phyloP scores from a whole-genome alignment of 2,888 invertebrate genomes.

The Zelleria hepariella region DNA sequence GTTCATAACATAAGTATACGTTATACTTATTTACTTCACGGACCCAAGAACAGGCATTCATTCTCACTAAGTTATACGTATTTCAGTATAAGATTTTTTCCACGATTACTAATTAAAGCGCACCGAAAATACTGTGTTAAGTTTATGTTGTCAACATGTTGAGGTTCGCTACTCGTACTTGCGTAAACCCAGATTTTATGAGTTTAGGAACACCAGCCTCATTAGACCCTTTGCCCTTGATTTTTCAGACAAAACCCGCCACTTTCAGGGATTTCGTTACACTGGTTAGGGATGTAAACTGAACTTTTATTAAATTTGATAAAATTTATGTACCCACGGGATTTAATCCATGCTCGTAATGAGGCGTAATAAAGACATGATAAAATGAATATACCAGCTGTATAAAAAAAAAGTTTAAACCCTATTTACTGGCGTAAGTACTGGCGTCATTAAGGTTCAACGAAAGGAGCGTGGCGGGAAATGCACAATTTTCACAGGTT shows the following conservation, averaged over 20 bases:
- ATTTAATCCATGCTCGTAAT: constrained; percentile 2
- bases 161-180: background rate
- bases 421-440: background rate
- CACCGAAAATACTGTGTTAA: background rate
- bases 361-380: constrained; percentile 3
- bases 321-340: constrained; percentile 2
- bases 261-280: background rate
- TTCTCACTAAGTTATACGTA: too few relatives aligned
- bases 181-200: constrained; percentile 3
- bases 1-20: too few relatives aligned
- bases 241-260: background rate
- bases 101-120: too few relatives aligned
- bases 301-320: constrained; percentile 5
- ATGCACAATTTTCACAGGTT: too few relatives aligned
- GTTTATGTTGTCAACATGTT: background rate
- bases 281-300: background rate
- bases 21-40: too few relatives aligned
- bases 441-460: too few relatives aligned
- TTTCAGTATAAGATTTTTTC: too few relatives aligned
- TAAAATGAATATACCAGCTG: background rate
- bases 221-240: background rate
- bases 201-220: background rate
- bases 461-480: too few relatives aligned
- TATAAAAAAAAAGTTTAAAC: background rate
- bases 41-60: too few relatives aligned